phyloP scores from a whole-genome alignment of 2,113 vertebrate genomes.

The Ariopsis seemanni region DNA sequence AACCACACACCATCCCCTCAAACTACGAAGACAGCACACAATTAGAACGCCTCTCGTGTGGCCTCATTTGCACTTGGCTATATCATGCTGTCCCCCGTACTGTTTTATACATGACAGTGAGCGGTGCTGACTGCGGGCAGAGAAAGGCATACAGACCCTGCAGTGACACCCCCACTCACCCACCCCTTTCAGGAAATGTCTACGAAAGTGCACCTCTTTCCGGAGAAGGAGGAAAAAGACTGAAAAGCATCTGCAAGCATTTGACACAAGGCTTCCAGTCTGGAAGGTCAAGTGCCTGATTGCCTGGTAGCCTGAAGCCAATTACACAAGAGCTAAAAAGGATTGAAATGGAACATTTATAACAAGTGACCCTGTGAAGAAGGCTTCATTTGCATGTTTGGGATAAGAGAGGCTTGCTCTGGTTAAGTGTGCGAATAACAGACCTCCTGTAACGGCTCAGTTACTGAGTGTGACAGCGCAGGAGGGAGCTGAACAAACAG shows the following conservation, averaged over 20 bases:
- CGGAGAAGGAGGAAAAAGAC: neutral
- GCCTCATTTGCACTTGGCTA: constrained; percentile 39
- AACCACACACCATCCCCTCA: constrained; percentile 26
- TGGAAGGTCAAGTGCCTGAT: neutral
- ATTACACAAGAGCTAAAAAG: constrained; percentile 38
- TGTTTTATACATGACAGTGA: constrained; percentile 37
- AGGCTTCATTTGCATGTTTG: constrained; percentile 41
- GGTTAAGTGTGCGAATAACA: constrained; percentile 63
- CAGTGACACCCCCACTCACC: neutral
- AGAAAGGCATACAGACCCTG: constrained; percentile 52
- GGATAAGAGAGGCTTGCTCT: constrained; percentile 49
- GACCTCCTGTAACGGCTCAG: constrained; percentile 58
- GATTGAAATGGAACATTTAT: constrained; percentile 46
- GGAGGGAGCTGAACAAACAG: constrained; percentile 46
- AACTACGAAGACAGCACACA: constrained; percentile 59
- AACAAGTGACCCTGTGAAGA: constrained; percentile 58
- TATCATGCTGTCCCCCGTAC: constrained; percentile 23
- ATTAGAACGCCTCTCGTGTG: constrained; percentile 49
- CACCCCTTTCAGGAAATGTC: constrained; percentile 54
- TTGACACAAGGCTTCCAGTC: constrained; percentile 1
- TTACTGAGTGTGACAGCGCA: constrained; percentile 59
- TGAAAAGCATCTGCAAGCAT: constrained; percentile 17
- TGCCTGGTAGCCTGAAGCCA: constrained; percentile 5
- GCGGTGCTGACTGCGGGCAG: constrained; percentile 43
- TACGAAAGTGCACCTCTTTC: constrained; percentile 10